Percentiles rank a stretch among this genome's conserved stretches.
These are phyloP conservation scores for Pyrocephalus nanus DNA, from an alignment of 2,797 vertebrate species.

Conservation along the genomic window DNA sequence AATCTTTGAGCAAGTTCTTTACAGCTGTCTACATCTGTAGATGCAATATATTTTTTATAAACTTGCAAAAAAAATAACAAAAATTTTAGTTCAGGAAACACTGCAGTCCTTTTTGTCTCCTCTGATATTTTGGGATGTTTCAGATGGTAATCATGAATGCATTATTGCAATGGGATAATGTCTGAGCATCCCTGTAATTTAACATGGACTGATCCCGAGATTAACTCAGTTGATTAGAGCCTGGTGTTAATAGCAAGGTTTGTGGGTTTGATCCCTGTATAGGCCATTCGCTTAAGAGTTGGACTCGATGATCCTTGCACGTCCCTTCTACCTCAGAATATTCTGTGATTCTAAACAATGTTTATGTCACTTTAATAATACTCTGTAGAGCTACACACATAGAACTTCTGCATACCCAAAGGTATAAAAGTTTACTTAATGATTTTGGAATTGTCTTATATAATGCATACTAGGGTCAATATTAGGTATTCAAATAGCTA, in stretches of 20 bases:
- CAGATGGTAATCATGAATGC: neutral
- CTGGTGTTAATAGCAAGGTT: neutral
- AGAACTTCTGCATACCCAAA: neutral
- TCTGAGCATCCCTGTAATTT: neutral
- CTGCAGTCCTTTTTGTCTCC: neutral
- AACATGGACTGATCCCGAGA: neutral
- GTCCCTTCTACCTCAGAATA: neutral
- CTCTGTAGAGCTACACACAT: neutral
- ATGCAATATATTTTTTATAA: neutral
- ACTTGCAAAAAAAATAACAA: neutral
- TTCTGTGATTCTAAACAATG: neutral
- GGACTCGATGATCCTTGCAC: neutral
- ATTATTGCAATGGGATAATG: neutral
- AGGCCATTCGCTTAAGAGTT: neutral
- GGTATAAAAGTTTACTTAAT: neutral
- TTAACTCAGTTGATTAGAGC: neutral
- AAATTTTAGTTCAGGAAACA: neutral
- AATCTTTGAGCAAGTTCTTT: neutral
- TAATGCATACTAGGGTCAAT: neutral
- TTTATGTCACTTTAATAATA: neutral
- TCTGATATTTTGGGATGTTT: neutral
- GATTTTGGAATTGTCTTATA: neutral
- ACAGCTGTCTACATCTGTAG: neutral
- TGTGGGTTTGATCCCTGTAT: neutral
- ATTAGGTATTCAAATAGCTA: neutral